Evolutionary conservation across 2,113 vertebrate genomes (phyloP).

Genomic region (Gnathonemus echidnorhynchus): DNA sequence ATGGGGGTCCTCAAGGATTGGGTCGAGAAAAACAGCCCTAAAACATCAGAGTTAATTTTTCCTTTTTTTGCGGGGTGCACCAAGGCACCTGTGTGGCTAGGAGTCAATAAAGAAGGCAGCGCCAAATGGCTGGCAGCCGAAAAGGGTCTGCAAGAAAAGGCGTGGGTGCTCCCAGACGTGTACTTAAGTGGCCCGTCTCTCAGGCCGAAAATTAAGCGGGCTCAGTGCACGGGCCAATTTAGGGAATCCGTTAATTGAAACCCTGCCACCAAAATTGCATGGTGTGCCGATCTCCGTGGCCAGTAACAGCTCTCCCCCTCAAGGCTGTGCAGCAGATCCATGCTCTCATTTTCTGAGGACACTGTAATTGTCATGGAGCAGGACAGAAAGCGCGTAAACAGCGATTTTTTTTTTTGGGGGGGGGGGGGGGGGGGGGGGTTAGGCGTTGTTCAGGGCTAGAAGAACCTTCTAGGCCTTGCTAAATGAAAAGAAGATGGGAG

Average conservation of each 20-base stretch:
- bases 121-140: neutral
- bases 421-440: conserved; percentile 44
- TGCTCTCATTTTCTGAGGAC: conserved; percentile 49
- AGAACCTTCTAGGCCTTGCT: conserved; percentile 20
- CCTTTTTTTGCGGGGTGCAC: neutral
- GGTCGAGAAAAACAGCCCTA: neutral
- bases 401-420: conserved; percentile 38
- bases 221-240: conserved; percentile 38
- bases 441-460: conserved; percentile 32
- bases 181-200: conserved; percentile 38
- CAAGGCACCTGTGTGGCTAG: neutral
- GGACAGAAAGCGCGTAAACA: conserved; percentile 51
- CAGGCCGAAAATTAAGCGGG: conserved; percentile 36
- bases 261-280: conserved; percentile 50
- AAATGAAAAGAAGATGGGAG: conserved; percentile 34
- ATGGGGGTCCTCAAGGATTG: neutral
- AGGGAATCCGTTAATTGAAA: conserved; percentile 58
- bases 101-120: neutral
- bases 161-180: conserved; percentile 20
- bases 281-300: conserved; percentile 27
- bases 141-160: neutral
- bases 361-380: conserved; percentile 49
- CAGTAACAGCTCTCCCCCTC: conserved; percentile 40
- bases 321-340: conserved; percentile 38
- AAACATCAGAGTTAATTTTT: neutral